Base-by-base conservation (phyloP, 2,888 invertebrate species). In the Corbicula japonica region DNA sequence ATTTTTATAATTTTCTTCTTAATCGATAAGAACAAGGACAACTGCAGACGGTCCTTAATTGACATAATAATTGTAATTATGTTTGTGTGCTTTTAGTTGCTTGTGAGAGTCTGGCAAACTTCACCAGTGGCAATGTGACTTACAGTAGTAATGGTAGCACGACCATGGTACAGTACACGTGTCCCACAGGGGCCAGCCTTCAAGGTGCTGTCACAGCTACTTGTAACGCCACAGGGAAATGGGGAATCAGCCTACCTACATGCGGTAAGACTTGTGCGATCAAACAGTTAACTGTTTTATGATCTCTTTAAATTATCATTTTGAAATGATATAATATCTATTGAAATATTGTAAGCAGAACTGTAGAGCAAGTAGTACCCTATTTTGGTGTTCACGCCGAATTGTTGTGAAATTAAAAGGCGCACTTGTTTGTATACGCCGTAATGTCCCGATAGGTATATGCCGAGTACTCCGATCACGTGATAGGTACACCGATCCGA, bases 181-280 rank as follows among this genome's bases (percentile, higher is more conserved):
- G 80, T 54, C 15, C 46, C 0, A 12, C 52, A 4, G 81, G 81
- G 18, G 48, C 68, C 6, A 68, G 54, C 26, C n/a, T 81, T 2
- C 44, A 8, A 1, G 81, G 81, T 6, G 23, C 12, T 8, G 15
- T 38, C 12, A 30, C 61, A 2, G 44, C 65, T n/a, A 41, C n/a
- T 6, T 81, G 81, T 41, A 68, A 58, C 30, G 35, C 56, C 12
- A 68, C 28, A 28, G 81, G 81, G 21, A 28, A 38, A 0, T 81
- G 81, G 81, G 35, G 26, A 21, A 26, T 23, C 8, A 48, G 41
- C 21, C 48, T 65, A 26, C 81, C 75, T 12, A 34, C 66, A 26
- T 81, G 77, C 34, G 76, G 77, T 77, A 34, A 52, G 73, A 18
- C n/a, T n/a, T n/a, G n/a, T n/a, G n/a, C n/a, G n/a, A n/a, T n/a